Conservation (phyloP, 2,888 invertebrate species). For the Chrysodeixis includens region DNA sequence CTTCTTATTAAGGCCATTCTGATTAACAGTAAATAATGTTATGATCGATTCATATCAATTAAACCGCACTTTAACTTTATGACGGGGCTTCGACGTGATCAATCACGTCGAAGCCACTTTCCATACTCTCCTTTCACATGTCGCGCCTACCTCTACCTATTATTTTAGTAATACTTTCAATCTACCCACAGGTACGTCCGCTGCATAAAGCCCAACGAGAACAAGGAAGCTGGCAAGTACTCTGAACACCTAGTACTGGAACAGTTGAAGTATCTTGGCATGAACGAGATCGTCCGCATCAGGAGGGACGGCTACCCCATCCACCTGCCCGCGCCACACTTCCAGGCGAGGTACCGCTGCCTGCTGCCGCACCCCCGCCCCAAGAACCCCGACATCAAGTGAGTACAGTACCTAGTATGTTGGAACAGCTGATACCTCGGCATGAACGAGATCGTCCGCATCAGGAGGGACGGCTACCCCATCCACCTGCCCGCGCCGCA, state of each 20-base stretch:
- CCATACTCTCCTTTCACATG: too few species aligned
- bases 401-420: slow-evolving; percentile 55
- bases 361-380: slow-evolving; percentile 88
- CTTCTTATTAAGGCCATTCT: too few species aligned
- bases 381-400: slow-evolving; percentile 75
- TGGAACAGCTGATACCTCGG: not conserved
- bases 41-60: too few species aligned
- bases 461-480: slow-evolving; percentile 96
- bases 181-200: slow-evolving; percentile 97
- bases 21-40: too few species aligned
- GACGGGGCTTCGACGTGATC: too few species aligned
- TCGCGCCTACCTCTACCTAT: too few species aligned
- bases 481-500: slow-evolving; percentile 94
- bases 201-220: slow-evolving; percentile 97
- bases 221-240: slow-evolving; percentile 94
- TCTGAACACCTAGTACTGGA: slow-evolving; percentile 94
- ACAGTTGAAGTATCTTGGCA: slow-evolving; percentile 96
- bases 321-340: slow-evolving; percentile 94
- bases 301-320: slow-evolving; percentile 97
- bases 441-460: too few species aligned
- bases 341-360: slow-evolving; percentile 94
- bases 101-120: too few species aligned
- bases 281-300: slow-evolving; percentile 97
- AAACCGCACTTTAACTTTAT: too few species aligned
- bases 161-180: too few species aligned